These are phyloP conservation scores for Synergus japonicus DNA, from an alignment of 2,888 invertebrate genomes.

Conservation along the genomic window DNA sequence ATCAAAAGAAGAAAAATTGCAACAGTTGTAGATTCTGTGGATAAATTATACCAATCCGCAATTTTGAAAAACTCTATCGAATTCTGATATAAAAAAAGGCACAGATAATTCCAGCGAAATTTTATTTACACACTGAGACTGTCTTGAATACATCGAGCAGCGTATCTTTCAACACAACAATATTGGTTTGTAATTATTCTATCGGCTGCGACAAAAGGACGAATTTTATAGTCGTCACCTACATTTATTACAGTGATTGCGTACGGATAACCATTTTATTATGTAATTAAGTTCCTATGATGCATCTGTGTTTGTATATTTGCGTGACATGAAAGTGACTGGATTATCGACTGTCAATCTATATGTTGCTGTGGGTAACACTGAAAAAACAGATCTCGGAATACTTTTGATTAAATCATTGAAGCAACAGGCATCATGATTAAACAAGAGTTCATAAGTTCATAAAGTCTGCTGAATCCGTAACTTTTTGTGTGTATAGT, in stretches of 20 bases:
- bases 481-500: background rate
- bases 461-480: background rate
- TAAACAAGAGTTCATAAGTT: background rate
- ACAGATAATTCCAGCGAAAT: background rate
- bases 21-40: no score
- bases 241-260: slow-evolving; percentile 64
- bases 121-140: slow-evolving; percentile 12
- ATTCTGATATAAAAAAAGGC: background rate
- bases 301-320: slow-evolving; percentile 54
- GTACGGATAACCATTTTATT: slow-evolving; percentile 58
- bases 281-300: slow-evolving; percentile 57
- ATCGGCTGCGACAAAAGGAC: slow-evolving; percentile 58
- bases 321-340: slow-evolving; percentile 54
- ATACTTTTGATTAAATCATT: background rate
- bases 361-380: slow-evolving; percentile 52
- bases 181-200: slow-evolving; percentile 53
- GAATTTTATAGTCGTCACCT: slow-evolving; percentile 62
- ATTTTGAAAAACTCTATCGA: background rate
- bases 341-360: slow-evolving; percentile 55
- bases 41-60: background rate
- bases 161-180: slow-evolving; percentile 51
- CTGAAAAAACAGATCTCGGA: slow-evolving; percentile 19
- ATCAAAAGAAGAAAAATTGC: background rate
- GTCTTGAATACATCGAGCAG: background rate
- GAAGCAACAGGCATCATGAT: background rate